Base-by-base conservation (phyloP, 2,888 invertebrate species). In the Xestia sexstrigata region DNA sequence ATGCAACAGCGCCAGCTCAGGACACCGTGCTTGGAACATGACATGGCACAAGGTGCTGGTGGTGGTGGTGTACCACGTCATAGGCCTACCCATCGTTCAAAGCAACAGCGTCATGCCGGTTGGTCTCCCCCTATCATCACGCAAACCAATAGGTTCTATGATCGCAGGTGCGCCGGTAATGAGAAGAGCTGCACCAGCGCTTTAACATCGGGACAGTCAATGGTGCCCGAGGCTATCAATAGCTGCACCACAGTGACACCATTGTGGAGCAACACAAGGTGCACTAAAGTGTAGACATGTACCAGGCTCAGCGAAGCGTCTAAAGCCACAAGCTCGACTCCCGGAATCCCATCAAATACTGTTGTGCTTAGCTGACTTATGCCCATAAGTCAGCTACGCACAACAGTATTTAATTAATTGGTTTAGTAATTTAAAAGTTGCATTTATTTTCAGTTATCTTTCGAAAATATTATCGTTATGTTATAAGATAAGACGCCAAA, bases 401-500 rank as follows among this genome's bases (percentile, higher is more conserved):
- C 8, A 52, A n/a, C 23, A n/a, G 11, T n/a, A 52, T 52, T 52
- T 52, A 23, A 23, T 3, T 23, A 3, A 11, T 52, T 9, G 52
- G n/a, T 52, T 52, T 52, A 52, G 20, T 52, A 0, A 30, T 20
- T 35, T 42, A 42, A 42, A 42, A 42, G 42, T 42, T 42, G 42
- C 42, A 11, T 42, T 42, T 6, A 13, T 17, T 49, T 23, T 47
- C 8, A 26, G 17, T 23, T 49, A 78, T 65, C 23, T 49, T 9
- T n/a, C 1, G 2, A 39, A 55, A 47, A 39, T 1, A 17, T 26
- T 52, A 63, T 26, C 42, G 4, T 2, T 6, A 26, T 63, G 0
- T 45, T 45, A 30, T 11, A n/a, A 20, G 39, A 81, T 74, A 78
- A 1, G n/a, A n/a, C 7, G 23, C n/a, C 7, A 30, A 15, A 65